Evolutionary conservation across 1,140 invertebrate species (phyloP).

Genomic region (Stegodyphus mimosarum): DNA sequence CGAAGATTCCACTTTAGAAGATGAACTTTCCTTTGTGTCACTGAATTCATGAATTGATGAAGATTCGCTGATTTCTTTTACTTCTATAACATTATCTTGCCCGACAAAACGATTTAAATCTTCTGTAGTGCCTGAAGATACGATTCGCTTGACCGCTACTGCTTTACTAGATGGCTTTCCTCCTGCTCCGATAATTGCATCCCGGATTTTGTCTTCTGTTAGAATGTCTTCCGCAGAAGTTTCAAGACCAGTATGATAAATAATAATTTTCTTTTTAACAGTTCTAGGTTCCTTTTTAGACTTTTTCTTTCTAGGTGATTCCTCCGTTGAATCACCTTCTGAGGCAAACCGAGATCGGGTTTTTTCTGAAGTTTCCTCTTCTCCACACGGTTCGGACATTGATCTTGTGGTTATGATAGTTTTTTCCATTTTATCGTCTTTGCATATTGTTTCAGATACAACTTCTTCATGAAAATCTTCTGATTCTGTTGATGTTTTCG

Average conservation of each 20-base stretch:
- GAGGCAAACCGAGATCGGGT: neutral
- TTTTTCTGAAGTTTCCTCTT: neutral
- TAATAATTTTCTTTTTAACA: slow-evolving; percentile 45
- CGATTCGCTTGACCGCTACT: slow-evolving; percentile 6
- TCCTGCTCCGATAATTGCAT: slow-evolving; percentile 61
- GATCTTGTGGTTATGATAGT: neutral
- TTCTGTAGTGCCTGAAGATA: slow-evolving; percentile 46
- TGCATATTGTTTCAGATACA: neutral
- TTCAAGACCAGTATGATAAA: slow-evolving; percentile 40
- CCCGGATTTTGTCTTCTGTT: slow-evolving; percentile 56
- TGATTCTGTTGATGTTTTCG: neutral
- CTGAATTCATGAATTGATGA: slow-evolving; percentile 13
- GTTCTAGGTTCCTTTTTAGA: slow-evolving; percentile 17
- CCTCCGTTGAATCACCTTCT: slow-evolving; percentile 1
- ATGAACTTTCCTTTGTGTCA: slow-evolving; percentile 3
- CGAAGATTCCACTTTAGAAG: slow-evolving; percentile 21
- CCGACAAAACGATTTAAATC: slow-evolving; percentile 38
- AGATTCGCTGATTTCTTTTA: neutral
- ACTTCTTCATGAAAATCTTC: neutral
- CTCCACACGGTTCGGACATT: neutral
- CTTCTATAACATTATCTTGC: slow-evolving; percentile 34
- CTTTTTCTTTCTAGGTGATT: slow-evolving; percentile 21
- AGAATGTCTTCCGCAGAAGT: slow-evolving; percentile 38
- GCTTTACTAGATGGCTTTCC: slow-evolving; percentile 23
- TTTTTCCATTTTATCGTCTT: neutral